These are phyloP conservation scores for Sceliomorpha sp. DNA, from an alignment of 2,888 invertebrate species.

Conservation along the genomic window DNA sequence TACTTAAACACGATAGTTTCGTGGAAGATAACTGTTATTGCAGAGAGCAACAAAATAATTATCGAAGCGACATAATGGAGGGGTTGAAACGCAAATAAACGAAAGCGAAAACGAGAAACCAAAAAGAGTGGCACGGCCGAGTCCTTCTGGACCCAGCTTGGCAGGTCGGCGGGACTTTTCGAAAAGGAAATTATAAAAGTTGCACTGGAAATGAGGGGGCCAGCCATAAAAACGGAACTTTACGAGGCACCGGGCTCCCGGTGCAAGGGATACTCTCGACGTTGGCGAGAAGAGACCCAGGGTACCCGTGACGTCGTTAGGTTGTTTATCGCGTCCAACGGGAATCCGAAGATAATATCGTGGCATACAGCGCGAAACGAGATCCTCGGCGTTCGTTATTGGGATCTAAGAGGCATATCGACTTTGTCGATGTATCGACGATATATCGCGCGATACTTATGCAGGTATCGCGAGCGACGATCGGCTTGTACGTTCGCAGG, in stretches of 20 bases:
- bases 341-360: conserved; percentile 70
- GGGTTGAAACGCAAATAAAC: conserved; percentile 45
- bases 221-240: conserved; percentile 78
- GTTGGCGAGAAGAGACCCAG: conserved; percentile 58
- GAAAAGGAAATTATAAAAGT: conserved; percentile 76
- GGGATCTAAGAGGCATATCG: conserved; percentile 47
- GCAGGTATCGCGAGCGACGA: conserved; percentile 43
- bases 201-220: conserved; percentile 75
- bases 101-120: conserved; percentile 44
- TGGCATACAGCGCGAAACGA: conserved; percentile 54
- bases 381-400: conserved; percentile 54
- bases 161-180: conserved; percentile 62
- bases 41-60: conserved; percentile 41
- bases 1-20: too few relatives aligned
- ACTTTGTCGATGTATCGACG: conserved; percentile 44
- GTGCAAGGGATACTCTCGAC: conserved; percentile 56
- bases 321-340: conserved; percentile 74
- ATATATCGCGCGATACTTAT: conserved; percentile 51
- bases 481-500: conserved; percentile 40
- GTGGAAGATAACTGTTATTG: conserved; percentile 17
- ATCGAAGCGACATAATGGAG: conserved; percentile 47
- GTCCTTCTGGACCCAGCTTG: conserved; percentile 41
- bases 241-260: conserved; percentile 75
- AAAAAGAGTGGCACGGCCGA: conserved; percentile 44
- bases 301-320: conserved; percentile 70